These are phyloP conservation scores for Linhomoeus sp. DNA, from an alignment of 2,888 invertebrate genomes.

Conservation along the genomic window DNA sequence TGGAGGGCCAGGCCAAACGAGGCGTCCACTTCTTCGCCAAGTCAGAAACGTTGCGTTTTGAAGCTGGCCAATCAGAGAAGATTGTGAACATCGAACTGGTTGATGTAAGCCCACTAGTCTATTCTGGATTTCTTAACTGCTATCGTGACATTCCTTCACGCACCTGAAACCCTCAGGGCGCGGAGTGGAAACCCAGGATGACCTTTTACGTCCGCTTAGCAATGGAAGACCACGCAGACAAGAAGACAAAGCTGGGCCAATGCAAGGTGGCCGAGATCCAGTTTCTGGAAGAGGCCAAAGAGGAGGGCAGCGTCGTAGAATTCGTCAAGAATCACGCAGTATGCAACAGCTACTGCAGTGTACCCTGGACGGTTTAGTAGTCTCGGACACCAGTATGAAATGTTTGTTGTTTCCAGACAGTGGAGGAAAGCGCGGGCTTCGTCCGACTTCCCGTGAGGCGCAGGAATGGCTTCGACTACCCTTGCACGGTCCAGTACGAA, in stretches of 20 bases:
- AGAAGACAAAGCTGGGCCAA: slow-evolving; percentile 33
- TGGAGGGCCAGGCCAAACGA: slow-evolving; percentile 40
- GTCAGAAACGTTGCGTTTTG: slow-evolving; percentile 36
- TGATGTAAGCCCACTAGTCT: slow-evolving; percentile 16
- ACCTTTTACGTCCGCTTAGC: slow-evolving; percentile 40
- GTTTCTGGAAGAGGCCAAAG: slow-evolving; percentile 6
- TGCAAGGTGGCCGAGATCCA: slow-evolving; percentile 13
- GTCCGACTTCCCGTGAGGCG: slow-evolving; percentile 10
- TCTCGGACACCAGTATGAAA: too few relatives aligned
- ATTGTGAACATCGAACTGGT: slow-evolving; percentile 36
- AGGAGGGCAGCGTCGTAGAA: slow-evolving; percentile 6
- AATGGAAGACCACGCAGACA: slow-evolving; percentile 17
- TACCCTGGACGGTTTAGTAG: too few relatives aligned
- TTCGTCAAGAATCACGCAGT: slow-evolving; percentile 14
- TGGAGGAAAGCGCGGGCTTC: slow-evolving; percentile 11
- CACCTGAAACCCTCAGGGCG: slow-evolving; percentile 29
- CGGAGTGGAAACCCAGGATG: slow-evolving; percentile 43
- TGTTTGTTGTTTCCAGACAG: slow-evolving; percentile 8
- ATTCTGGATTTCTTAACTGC: background rate
- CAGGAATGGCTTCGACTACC: slow-evolving; percentile 2
- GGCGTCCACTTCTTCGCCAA: slow-evolving; percentile 38
- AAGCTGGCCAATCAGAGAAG: slow-evolving; percentile 35
- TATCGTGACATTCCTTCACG: background rate
- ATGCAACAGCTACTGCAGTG: too few relatives aligned
- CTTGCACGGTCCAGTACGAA: slow-evolving; percentile 35